Percentiles rank a stretch among this genome's conserved stretches.
These are phyloP conservation scores for Trachelus tabidus DNA, from an alignment of 2,888 invertebrate species.

Conservation along the genomic window DNA sequence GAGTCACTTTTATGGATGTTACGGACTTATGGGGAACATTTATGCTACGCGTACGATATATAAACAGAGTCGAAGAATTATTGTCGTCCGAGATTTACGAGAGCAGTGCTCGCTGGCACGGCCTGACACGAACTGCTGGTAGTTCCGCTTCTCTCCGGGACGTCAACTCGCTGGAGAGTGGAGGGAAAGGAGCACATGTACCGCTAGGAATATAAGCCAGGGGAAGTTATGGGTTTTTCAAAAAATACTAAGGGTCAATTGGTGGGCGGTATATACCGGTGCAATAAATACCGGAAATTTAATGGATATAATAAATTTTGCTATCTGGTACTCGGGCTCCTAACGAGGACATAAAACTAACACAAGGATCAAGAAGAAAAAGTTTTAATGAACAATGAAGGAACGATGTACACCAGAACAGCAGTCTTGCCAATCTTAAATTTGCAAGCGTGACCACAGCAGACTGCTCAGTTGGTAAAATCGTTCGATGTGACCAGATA, in stretches of 20 bases:
- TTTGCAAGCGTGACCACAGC: neutral
- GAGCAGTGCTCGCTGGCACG: slow-evolving; percentile 16
- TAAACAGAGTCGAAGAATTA: neutral
- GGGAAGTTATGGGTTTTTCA: neutral
- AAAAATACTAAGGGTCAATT: neutral
- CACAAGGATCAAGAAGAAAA: no score
- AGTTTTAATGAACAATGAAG: neutral
- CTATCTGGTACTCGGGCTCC: no score
- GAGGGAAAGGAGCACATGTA: slow-evolving; percentile 19
- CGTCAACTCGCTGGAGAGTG: slow-evolving; percentile 14
- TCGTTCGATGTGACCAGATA: neutral
- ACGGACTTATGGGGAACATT: neutral
- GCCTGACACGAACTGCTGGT: slow-evolving; percentile 26
- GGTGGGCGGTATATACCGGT: neutral
- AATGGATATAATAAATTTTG: neutral
- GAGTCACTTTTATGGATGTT: neutral
- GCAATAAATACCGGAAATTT: neutral
- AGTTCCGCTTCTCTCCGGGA: slow-evolving; percentile 18
- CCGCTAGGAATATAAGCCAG: neutral
- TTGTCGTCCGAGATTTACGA: neutral
- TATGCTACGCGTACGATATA: neutral
- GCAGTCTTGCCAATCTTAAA: neutral
- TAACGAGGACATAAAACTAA: no score
- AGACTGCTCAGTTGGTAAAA: neutral
- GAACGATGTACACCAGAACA: neutral